Base-by-base conservation (phyloP, 2,113 vertebrate species). In the Ophiodon elongatus region DNA sequence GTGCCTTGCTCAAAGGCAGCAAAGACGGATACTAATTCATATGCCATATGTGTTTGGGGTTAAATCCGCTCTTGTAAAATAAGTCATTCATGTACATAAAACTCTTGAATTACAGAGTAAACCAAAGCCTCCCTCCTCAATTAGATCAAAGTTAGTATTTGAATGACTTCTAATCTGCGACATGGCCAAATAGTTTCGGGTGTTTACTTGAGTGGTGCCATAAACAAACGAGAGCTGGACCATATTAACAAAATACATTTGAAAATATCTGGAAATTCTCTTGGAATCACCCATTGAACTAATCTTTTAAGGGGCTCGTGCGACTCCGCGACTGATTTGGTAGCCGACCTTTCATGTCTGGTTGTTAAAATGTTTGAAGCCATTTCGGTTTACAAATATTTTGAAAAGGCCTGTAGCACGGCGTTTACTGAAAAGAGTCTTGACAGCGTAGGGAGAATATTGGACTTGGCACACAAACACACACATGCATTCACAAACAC, bases 361-460 rank as follows among this genome's bases (percentile, higher is more conserved):
- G 13, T 41, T 41, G 8, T 41, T 73, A 75, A 85, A 87, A 89
- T 86, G 90, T 85, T 85, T 83, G 63, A 74, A 76, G 76, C 21
- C 2, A 52, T 76, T 50, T 68, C n/a, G 70, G 69, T 83, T 69
- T 73, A 85, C 76, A 92, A 92, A 84, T 88, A 89, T 82, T 89
- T 82, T 73, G 19, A 71, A 79, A 73, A 66, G 59, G 43, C 50
- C 27, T 57, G 27, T 29, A 37, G 76, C 85, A 76, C 79, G 76
- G 47, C 82, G 80, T 85, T 45, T 27, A 84, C 37, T 64, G 69
- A 80, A 27, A 56, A n/a, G 29, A 62, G 62, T 74, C 47, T 70
- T 37, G 63, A 83, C 47, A 33, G 65, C 35, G 59, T 39, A 15
- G 66, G 33, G 50, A 69, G 76, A 83, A 75, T 84, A 67, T 70